Base-by-base conservation (phyloP, 2,113 vertebrate genomes). In the Climacteris rufus region DNA sequence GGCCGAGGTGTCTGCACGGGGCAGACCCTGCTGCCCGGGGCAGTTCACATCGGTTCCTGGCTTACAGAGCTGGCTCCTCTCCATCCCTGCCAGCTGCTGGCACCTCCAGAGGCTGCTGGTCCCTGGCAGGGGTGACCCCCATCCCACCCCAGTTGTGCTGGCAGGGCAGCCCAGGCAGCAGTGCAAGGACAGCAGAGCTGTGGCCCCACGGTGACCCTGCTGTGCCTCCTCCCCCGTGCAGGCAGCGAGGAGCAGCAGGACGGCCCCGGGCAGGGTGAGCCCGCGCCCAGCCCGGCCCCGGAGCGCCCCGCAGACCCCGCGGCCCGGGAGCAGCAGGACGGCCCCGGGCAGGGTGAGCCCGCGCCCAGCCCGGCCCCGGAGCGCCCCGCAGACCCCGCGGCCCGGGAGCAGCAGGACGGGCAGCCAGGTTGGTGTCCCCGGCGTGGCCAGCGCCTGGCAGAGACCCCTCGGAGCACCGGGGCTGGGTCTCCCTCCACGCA, bases 361-460 rank as follows among this genome's bases (percentile, higher is more conserved):
- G 83, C 0, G 1, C 65, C 75, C 75, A n/a, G 79, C 86, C 86
- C 1, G 0, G 68, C 44, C 2, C 35, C 0, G 0, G 81, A 82
- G 47, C 4, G 0, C 64, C 64, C 59, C 0, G 4, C 40, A 9
- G 89, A 52, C 0, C 0, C 19, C 15, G 2, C 28, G 42, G 56
- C 69, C 0, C 2, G 18, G 60, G 56, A 92, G 74, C 86, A 78
- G 86, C 47, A 0, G 42, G 54, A 81, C 0, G 7, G 54, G 84
- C 92, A 70, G 53, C 61, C 95, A 94, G 95, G 96, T 95, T 71
- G 94, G 96, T 97, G 77, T 82, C 83, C 69, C 60, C 44, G 90
- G 30, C 39, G 86, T 30, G 39, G 23, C 53, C 79, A 52, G 74
- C 80, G 24, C 42, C 78, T 2, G 1, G 68, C 68, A 90, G 83